phyloP scores from a whole-genome alignment of 2,888 invertebrate genomes.

The Cosmia trapezina region DNA sequence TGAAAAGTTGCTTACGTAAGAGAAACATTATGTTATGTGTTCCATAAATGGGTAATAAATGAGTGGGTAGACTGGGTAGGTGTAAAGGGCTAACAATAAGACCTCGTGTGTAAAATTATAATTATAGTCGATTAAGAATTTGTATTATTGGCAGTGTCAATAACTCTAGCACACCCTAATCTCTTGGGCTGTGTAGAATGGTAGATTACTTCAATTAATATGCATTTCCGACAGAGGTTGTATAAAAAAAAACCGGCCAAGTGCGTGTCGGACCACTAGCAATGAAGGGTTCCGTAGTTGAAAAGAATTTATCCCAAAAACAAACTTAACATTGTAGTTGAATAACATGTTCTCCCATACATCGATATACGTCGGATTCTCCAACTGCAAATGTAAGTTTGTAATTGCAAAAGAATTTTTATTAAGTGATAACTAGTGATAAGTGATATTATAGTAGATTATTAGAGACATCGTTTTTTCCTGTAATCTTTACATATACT shows the following conservation, averaged over 20 bases:
- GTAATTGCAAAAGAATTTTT: too few species aligned
- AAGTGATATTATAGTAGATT: too few species aligned
- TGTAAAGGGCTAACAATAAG: not conserved
- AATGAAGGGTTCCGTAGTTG: too few species aligned
- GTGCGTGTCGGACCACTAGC: too few species aligned
- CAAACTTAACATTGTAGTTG: too few species aligned
- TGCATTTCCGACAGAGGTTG: constrained; percentile 24
- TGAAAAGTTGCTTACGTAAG: not conserved
- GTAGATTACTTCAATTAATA: constrained; percentile 18
- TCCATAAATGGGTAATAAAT: constrained; percentile 7
- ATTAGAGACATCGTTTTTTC: too few species aligned
- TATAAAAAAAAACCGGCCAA: not conserved
- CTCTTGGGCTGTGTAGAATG: not conserved
- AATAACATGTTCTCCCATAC: too few species aligned
- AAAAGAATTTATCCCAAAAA: not conserved
- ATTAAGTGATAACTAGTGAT: too few species aligned
- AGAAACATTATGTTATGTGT: not conserved
- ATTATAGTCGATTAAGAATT: not conserved
- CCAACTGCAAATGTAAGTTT: too few species aligned
- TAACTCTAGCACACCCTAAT: not conserved
- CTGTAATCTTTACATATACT: too few species aligned
- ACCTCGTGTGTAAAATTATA: not conserved
- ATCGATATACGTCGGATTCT: too few species aligned
- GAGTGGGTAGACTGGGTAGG: not conserved
- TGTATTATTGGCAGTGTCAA: not conserved